These are phyloP conservation scores for Cantharis rufa DNA, from an alignment of 2,888 invertebrate species.

Conservation along the genomic window DNA sequence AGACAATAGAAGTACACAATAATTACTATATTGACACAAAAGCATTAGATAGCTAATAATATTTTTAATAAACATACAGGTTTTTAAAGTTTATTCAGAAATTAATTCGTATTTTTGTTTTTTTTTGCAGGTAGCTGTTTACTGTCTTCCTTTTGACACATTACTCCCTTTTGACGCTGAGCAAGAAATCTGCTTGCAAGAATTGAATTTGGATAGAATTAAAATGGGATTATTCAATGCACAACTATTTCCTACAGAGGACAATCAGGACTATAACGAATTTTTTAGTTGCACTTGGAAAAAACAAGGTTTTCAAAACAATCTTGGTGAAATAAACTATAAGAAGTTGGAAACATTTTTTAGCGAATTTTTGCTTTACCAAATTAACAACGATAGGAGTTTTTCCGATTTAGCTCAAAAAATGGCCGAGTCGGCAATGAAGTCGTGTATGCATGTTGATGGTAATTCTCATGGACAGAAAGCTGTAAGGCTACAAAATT, in stretches of 20 bases:
- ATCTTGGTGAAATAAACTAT: conserved; percentile 1
- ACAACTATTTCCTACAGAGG: conserved; percentile 5
- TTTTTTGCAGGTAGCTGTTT: not conserved
- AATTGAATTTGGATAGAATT: conserved; percentile 1
- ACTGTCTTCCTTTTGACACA: not conserved
- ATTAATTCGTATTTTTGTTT: not conserved
- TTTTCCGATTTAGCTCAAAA: not conserved
- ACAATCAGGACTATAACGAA: conserved; percentile 1
- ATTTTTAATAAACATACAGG: too few species aligned
- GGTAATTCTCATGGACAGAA: conserved; percentile 14
- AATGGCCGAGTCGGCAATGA: not conserved
- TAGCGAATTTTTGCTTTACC: not conserved
- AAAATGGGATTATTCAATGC: not conserved
- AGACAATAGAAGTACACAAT: too few species aligned
- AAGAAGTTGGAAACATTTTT: not conserved
- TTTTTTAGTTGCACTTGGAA: conserved; percentile 11
- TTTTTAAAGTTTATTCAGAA: not conserved
- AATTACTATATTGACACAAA: too few species aligned
- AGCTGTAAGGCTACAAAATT: conserved; percentile 9
- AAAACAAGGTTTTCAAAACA: not conserved
- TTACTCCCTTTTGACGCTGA: conserved; percentile 1
- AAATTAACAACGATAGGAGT: not conserved
- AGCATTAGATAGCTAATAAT: too few species aligned
- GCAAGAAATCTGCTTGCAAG: conserved; percentile 10
- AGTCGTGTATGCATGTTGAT: not conserved